Base-by-base conservation (phyloP, 2,113 vertebrate genomes). In the Anoura caudifer region DNA sequence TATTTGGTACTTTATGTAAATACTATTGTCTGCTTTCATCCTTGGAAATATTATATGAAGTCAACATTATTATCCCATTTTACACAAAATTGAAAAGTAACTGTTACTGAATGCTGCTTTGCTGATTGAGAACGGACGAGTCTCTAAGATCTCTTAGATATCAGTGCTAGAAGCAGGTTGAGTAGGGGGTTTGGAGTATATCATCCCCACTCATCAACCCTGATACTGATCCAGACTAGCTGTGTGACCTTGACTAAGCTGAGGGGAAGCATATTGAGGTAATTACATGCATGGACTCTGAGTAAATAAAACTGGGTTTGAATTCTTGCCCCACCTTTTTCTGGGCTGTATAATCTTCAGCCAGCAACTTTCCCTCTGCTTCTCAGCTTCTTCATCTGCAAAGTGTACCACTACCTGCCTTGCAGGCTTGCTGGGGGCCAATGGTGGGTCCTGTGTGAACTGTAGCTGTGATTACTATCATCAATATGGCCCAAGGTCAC, bases 401-500 rank as follows among this genome's bases (percentile, higher is more conserved):
- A 47, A 63, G 52, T 33, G 24, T 59, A 14, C 11, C 28, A 6
- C 45, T 17, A 13, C 13, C 33, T 52, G 38, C 26, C 12, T 75
- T 43, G 7, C n/a, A 63, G 54, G 28, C 11, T 38, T 61, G 7
- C 22, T 70, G 26, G 59, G n/a, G 7, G 16, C 26, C 50, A 50
- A 45, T 31, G 56, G 5, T 10, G 36, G 36, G 19, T 26, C 38
- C 14, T n/a, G 4, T 1, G 3, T 33, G 54, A 54, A 45, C 31
- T 1, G 3, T n/a, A 14, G 6, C 43, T 83, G 22, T n/a, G 28
- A 54, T 56, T 22, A 14, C 19, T 38, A 4, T 36, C 50, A 61
- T 47, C 38, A 28, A 0, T 41, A 43, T 1, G 36, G 8, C 20
- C 26, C 33, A 4, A 3, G 45, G 92, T 61, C 31, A 14, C 0